Conservation (phyloP, 1,140 invertebrate species). For the Drosophila persimilis region DNA sequence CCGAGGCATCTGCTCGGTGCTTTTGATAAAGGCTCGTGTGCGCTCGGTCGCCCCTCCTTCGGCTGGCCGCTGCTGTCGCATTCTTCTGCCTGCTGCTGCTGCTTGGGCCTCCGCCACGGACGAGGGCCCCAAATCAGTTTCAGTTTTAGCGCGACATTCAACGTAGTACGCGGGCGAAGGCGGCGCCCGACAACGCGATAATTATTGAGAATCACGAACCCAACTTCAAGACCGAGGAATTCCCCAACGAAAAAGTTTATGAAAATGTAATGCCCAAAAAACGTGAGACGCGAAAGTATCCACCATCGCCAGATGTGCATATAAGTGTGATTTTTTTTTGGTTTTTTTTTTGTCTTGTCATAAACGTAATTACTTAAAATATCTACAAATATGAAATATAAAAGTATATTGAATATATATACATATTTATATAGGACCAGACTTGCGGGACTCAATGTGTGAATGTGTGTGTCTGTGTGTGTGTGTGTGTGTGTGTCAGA, state of each 20-base stretch:
- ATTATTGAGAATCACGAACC: conserved; percentile 6
- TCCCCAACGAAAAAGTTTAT: conserved; percentile 37
- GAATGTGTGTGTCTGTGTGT: conserved; percentile 18
- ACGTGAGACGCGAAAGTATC: conserved; percentile 44
- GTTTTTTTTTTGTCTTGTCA: too few relatives aligned
- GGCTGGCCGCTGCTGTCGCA: neutral
- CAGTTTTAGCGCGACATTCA: conserved; percentile 72
- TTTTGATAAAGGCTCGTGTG: conserved; percentile 42
- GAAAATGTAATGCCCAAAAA: conserved; percentile 41
- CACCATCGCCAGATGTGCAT: conserved; percentile 6
- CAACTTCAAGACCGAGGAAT: conserved; percentile 24
- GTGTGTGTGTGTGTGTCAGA: conserved; percentile 18
- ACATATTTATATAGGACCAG: too few relatives aligned
- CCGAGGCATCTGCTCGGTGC: conserved; percentile 3
- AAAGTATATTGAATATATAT: too few relatives aligned
- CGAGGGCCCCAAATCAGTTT: conserved; percentile 51
- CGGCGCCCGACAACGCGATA: conserved; percentile 19
- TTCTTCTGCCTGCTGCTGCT: too few relatives aligned
- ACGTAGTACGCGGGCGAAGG: conserved; percentile 61
- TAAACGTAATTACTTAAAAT: too few relatives aligned
- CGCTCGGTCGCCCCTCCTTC: conserved; percentile 15
- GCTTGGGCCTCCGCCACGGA: conserved; percentile 16
- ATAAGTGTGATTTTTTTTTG: neutral
- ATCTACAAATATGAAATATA: too few relatives aligned
- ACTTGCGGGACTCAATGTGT: neutral